Evolutionary conservation across 2,888 invertebrate species (phyloP), one percentile per base, ranked within the genome.

Genomic region (Salpingus planirostris): DNA sequence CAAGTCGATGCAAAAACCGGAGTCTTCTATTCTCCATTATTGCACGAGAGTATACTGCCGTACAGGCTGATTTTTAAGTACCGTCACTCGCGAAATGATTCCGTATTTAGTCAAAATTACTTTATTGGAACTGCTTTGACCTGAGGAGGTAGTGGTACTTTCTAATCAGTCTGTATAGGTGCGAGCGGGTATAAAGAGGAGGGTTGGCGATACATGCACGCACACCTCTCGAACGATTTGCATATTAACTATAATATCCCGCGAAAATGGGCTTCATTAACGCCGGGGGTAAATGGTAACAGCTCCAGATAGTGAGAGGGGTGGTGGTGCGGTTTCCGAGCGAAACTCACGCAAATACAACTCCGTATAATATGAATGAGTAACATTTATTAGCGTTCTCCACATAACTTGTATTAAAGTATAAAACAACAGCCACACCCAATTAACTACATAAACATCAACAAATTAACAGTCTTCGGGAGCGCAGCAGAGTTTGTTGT

Each of bases 391-490:
- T 31, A 32, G 24, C 36, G 28, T 21, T 27, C 11, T 28, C 11
- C 21, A 21, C 6, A 12, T 29, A n/a, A 21, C 8, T 18, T 8
- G 5, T 5, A 8, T 8, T 5, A 6, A 18, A 10, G 22, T 29
- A 33, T 27, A 33, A 25, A 38, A 30, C 28, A 34, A 38, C 38
- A 30, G 29, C 34, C 38, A 33, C 34, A 34, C 38, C 38, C 33
- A 31, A 31, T 30, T 38, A 33, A 24, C 21, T 26, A 38, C 22
- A 31, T 8, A 33, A 33, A 35, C 26, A 33, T 29, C 36, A 39
- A 32, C 18, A 36, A 27, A 26, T 28, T 27, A 29, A 36, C 39
- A 39, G 36, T 40, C 40, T 40, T 40, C n/a, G n/a, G n/a, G n/a
- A n/a, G n/a, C n/a, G n/a, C n/a, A n/a, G n/a, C n/a, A n/a, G n/a